Percentiles rank a stretch among this genome's conserved stretches.
Evolutionary conservation across 2,888 invertebrate species (phyloP).

Genomic region (Drosophila sordidapex): DNA sequence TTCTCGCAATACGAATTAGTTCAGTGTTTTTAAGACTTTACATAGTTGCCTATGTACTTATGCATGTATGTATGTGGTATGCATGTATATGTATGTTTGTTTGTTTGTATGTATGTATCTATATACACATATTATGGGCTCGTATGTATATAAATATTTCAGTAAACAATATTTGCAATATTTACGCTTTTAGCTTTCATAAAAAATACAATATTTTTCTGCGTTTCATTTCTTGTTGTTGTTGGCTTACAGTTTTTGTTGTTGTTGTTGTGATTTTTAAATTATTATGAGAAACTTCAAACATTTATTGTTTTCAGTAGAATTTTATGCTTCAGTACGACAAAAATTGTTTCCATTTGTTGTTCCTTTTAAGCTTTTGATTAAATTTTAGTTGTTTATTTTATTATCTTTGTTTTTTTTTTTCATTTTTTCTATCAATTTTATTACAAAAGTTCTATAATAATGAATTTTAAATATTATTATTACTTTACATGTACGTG

Average conservation of each 20-base stretch:
- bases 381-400: constrained; percentile 57
- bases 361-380: constrained; percentile 62
- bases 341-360: constrained; percentile 72
- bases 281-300: constrained; percentile 64
- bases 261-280: constrained; percentile 49
- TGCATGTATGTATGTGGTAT: constrained; percentile 39
- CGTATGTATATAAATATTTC: constrained; percentile 48
- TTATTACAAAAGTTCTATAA: constrained; percentile 76
- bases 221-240: constrained; percentile 36
- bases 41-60: constrained; percentile 40
- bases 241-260: constrained; percentile 43
- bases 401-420: constrained; percentile 35
- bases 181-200: constrained; percentile 57
- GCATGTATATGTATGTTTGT: constrained; percentile 31
- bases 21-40: constrained; percentile 47
- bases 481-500: constrained; percentile 59
- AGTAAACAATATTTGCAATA: constrained; percentile 70
- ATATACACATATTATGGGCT: constrained; percentile 47
- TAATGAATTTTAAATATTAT: constrained; percentile 74
- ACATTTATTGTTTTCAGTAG: constrained; percentile 61
- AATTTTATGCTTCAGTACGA: constrained; percentile 71
- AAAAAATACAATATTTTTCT: constrained; percentile 65
- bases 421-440: constrained; percentile 41
- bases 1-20: constrained; percentile 60
- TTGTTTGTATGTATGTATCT: constrained; percentile 45